Evolutionary conservation across 1,140 invertebrate species (phyloP), one percentile per base, ranked within the genome.

Genomic region (Bradynema listronoti): DNA sequence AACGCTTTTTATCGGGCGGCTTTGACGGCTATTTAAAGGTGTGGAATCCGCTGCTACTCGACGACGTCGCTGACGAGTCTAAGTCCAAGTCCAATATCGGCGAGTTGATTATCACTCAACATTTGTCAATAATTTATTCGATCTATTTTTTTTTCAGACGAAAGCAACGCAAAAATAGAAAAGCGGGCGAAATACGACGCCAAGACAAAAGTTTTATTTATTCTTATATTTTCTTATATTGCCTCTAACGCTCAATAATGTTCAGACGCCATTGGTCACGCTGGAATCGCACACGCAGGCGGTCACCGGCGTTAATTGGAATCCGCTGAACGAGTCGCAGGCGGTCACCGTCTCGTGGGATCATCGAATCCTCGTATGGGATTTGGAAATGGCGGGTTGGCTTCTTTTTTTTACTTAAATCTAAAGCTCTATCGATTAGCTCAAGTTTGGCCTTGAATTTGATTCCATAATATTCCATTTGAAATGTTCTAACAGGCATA

Each of bases 331-430:
- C 39, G 63, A 72, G 36, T 67, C 73, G 29, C 77, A 80, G 56
- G 76, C 95, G 1, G 83, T 88, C 11, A 90, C 90, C 0, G 84
- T 85, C 65, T 88, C 88, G 0, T 93, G 91, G 91, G 94, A 99
- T 82, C 91, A 97, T 73, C 90, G 91, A 0, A 80, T 98, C 7
- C 87, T 88, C 78, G 71, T 93, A 2, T 99, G 94, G 94, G 92
- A 98, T 81, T 82, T 88, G 24, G 86, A 91, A 79, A 52, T 69
- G 7, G 73, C 68, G 39, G 47, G 56, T 61, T 19, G 16, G n/a
- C 33, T 61, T 42, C n/a, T n/a, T 32, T 50, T 4, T n/a, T n/a
- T 4, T 19, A 5, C 47, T 50, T 24, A 47, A 9, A 22, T 14
- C 29, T 7, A 39, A 11, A 19, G n/a, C n/a, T n/a, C n/a, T n/a